These are phyloP conservation scores for Pseudococcus jackbeardsleyi DNA, from an alignment of 2,888 invertebrate species.

Conservation along the genomic window DNA sequence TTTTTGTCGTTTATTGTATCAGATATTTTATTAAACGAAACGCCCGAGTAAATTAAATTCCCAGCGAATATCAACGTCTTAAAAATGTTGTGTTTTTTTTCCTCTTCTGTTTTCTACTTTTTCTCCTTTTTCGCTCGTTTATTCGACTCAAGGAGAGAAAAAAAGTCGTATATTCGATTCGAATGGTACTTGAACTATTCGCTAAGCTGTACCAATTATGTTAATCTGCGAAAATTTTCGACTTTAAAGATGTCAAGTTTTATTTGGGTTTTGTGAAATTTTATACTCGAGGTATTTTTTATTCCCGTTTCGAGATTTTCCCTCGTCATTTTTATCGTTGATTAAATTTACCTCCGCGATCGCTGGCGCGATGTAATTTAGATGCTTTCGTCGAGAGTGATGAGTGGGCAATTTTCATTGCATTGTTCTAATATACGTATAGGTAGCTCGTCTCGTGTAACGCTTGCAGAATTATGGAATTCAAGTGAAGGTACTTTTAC, in stretches of 20 bases:
- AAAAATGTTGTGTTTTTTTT: neutral
- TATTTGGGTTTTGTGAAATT: neutral
- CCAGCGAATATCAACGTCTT: constrained; percentile 10
- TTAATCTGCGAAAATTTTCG: constrained; percentile 1
- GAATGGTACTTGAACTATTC: neutral
- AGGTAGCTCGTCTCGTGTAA: neutral
- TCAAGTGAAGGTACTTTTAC: constrained; percentile 1
- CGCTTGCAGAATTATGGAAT: neutral
- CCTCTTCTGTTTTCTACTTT: neutral
- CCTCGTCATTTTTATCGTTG: neutral
- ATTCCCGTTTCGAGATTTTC: neutral
- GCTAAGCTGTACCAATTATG: neutral
- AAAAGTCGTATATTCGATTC: neutral
- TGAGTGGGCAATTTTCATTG: constrained; percentile 17
- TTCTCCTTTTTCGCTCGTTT: neutral
- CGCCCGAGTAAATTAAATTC: constrained; percentile 22
- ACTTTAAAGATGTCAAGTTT: neutral
- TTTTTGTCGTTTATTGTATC: constrained; percentile 22
- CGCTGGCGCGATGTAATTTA: neutral
- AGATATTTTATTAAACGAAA: constrained; percentile 22
- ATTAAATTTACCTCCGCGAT: neutral
- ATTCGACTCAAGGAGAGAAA: neutral
- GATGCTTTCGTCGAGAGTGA: neutral
- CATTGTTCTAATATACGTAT: neutral
- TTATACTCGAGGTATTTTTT: neutral